These are phyloP conservation scores for Pedetes capensis DNA, from an alignment of 2,113 vertebrate species.

Conservation along the genomic window DNA sequence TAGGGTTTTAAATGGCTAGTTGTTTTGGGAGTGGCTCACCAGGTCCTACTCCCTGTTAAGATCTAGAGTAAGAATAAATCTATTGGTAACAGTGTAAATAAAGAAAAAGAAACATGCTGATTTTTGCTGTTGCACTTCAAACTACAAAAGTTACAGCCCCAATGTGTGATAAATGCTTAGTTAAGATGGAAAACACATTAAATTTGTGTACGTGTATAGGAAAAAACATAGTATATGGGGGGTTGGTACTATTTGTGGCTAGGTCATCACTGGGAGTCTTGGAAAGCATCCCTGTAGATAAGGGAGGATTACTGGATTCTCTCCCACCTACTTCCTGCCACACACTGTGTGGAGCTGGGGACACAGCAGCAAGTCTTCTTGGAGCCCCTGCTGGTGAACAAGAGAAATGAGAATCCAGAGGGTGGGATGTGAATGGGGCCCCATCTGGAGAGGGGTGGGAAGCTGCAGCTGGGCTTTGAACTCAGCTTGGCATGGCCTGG, in stretches of 20 bases:
- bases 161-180: neutral
- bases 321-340: neutral
- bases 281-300: neutral
- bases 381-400: neutral
- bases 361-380: neutral
- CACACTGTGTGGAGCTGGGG: neutral
- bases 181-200: neutral
- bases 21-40: too few relatives aligned
- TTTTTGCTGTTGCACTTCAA: neutral
- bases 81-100: neutral
- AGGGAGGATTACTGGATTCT: neutral
- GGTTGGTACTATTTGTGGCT: neutral
- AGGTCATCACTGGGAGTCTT: neutral
- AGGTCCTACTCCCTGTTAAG: too few relatives aligned
- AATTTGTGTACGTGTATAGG: neutral
- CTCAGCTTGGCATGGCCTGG: neutral
- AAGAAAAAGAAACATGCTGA: neutral
- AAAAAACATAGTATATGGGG: neutral
- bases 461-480: neutral
- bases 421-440: neutral
- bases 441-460: neutral
- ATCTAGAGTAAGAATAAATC: neutral
- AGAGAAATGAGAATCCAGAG: neutral
- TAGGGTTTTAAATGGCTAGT: too few relatives aligned
- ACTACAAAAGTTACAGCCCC: neutral